Conservation (phyloP, 2,888 invertebrate genomes). For the Cheilosia grossa region DNA sequence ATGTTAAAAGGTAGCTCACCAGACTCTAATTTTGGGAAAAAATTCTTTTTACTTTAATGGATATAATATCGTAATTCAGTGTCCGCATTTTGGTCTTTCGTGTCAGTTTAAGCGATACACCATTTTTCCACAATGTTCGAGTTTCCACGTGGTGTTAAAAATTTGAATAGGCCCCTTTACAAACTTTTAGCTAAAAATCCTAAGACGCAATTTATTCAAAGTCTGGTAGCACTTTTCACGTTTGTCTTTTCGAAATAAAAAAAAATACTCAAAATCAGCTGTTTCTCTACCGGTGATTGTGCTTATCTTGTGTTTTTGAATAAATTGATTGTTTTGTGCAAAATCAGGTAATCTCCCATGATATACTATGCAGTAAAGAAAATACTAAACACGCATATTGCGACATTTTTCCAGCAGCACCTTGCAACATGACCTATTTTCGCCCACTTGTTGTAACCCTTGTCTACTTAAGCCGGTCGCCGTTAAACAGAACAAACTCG, state of each 20-base stretch:
- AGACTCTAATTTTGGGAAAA: no score
- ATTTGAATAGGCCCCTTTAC: no score
- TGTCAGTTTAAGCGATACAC: no score
- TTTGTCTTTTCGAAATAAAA: not conserved
- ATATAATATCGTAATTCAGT: no score
- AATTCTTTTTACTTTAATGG: no score
- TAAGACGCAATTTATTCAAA: not conserved
- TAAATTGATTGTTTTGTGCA: not conserved
- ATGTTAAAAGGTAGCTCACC: no score
- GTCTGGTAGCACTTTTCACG: conserved; percentile 1
- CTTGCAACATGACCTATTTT: conserved; percentile 46
- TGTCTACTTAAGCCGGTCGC: conserved; percentile 34
- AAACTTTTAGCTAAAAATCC: no score
- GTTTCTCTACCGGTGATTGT: not conserved
- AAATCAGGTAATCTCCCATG: not conserved
- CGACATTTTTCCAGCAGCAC: not conserved
- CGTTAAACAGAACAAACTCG: conserved; percentile 31
- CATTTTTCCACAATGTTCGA: no score
- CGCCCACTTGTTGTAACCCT: conserved; percentile 54
- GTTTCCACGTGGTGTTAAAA: no score
- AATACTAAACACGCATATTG: not conserved
- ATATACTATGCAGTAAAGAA: conserved; percentile 33
- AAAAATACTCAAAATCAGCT: not conserved
- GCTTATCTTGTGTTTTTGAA: not conserved
- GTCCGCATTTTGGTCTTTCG: no score